A percentile compares a stretch with the other conserved stretches of the same genome.
Conservation (phyloP, 2,797 vertebrate genomes). For the Chrysocyon brachyurus region DNA sequence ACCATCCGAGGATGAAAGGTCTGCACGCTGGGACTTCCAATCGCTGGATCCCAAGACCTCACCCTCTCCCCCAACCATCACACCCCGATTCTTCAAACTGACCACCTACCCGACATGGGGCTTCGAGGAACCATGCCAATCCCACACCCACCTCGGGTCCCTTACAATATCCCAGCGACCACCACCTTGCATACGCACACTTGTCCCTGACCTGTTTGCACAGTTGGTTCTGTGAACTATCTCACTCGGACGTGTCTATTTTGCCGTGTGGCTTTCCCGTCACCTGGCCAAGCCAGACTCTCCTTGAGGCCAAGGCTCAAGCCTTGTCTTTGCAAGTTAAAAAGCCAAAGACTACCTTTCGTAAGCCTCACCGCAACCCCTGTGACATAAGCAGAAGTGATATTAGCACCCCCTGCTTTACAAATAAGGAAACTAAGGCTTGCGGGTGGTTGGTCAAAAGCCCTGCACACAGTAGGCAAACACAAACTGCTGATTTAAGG, state of each 20-base stretch:
- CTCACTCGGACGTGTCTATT: background rate
- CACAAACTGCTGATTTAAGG: background rate
- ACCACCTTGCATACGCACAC: rapidly evolving
- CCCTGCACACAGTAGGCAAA: no score
- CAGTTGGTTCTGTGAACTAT: background rate
- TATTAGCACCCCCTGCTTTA: rapidly evolving
- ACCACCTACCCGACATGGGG: background rate
- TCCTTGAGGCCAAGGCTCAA: background rate
- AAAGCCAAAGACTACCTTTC: background rate
- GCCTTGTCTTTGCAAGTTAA: background rate
- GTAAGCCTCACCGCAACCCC: background rate
- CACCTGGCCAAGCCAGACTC: background rate
- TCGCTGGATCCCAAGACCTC: rapidly evolving
- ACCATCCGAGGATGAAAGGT: background rate
- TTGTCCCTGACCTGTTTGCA: background rate
- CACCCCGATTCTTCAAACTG: background rate
- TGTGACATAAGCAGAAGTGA: background rate
- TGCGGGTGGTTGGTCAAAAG: no score
- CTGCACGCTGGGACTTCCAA: background rate
- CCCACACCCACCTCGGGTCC: background rate
- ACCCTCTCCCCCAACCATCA: background rate
- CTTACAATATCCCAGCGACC: background rate
- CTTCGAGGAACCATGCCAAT: background rate
- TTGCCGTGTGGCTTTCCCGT: background rate
- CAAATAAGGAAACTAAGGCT: background rate